Conservation (phyloP, 2,797 vertebrate species). For the Muraenolepis orangiensis region DNA sequence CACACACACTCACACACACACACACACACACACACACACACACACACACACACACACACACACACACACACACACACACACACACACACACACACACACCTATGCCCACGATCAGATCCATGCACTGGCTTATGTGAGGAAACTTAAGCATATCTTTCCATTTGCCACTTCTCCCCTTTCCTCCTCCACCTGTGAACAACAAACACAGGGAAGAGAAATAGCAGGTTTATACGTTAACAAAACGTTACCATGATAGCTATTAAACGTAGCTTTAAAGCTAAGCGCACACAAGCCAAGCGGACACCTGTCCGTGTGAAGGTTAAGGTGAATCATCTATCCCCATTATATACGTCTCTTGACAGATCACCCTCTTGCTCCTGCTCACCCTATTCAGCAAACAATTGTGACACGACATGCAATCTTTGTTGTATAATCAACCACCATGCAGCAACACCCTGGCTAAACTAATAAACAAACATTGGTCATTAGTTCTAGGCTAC, state of each 20-base stretch:
- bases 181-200: constrained; percentile 60
- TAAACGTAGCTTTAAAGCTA: neutral
- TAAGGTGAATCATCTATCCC: neutral
- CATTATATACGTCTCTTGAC: neutral
- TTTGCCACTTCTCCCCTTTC: constrained; percentile 88
- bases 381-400: neutral
- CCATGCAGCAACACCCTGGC: neutral
- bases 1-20: neutral
- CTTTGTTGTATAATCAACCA: neutral
- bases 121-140: constrained; percentile 86
- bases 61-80: neutral
- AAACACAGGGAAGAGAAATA: neutral
- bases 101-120: constrained; percentile 75
- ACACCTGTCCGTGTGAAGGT: neutral
- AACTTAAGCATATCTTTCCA: constrained; percentile 92
- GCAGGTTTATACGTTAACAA: neutral
- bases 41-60: constrained; percentile 12
- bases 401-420: neutral
- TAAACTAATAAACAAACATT: neutral
- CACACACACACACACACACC: constrained; percentile 49
- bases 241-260: neutral
- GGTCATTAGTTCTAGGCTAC: neutral
- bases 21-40: no score
- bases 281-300: no score
- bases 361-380: neutral